These are phyloP conservation scores for Macquaria ambigua DNA, from an alignment of 2,113 vertebrate species.

Conservation along the genomic window DNA sequence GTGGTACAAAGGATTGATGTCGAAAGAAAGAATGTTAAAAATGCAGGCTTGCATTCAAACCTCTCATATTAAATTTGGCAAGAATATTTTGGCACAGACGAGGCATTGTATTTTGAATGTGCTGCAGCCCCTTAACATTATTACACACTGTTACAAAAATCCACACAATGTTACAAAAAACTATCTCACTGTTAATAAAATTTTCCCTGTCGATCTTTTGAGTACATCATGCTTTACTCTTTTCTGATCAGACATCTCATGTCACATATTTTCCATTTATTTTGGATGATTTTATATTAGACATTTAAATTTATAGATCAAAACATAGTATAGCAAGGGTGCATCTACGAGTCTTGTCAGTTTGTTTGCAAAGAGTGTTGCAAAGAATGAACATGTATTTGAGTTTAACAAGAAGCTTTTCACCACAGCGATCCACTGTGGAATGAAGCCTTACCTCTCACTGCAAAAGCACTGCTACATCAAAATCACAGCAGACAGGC, in stretches of 20 bases:
- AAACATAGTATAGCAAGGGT: neutral
- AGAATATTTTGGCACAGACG: conserved; percentile 52
- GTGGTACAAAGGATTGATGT: conserved; percentile 47
- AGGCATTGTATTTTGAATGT: conserved; percentile 41
- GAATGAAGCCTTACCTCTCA: conserved; percentile 29
- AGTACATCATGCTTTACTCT: neutral
- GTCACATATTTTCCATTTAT: neutral
- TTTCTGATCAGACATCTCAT: neutral
- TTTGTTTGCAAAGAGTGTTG: conserved; percentile 14
- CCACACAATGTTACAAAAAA: conserved; percentile 24
- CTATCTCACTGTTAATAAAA: conserved; percentile 9
- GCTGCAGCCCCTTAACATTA: conserved; percentile 16
- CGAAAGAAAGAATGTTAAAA: conserved; percentile 52
- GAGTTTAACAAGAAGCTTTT: conserved; percentile 25
- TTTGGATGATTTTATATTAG: neutral
- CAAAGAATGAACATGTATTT: conserved; percentile 11
- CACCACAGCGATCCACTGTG: conserved; percentile 21
- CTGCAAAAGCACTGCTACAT: conserved; percentile 22
- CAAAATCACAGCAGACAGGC: conserved; percentile 44
- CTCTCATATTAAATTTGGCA: conserved; percentile 52
- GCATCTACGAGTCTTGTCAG: neutral
- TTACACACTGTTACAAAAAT: conserved; percentile 42
- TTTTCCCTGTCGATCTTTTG: conserved; percentile 29
- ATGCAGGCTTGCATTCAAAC: conserved; percentile 57
- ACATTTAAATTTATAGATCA: neutral